Evolutionary conservation across 2,113 vertebrate genomes (phyloP), one percentile per base, ranked within the genome.

Genomic region (Pseudorectes ferrugineus): DNA sequence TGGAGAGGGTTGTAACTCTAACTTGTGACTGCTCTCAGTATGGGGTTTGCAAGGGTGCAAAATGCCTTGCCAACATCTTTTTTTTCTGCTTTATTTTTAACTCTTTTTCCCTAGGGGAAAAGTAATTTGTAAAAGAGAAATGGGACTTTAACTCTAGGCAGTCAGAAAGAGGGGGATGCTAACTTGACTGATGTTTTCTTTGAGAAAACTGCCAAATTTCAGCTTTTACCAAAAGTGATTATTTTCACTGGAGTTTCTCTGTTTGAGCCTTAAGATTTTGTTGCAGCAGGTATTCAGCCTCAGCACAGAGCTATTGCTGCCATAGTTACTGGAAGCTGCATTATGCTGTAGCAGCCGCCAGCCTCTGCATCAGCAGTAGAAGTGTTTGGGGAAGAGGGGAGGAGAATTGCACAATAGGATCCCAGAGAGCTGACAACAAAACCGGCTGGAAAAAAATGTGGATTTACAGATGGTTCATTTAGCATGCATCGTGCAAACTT

Each of bases 271-370:
- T 57, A 49, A n/a, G 95, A 46, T 93, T 92, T 75, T 73, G 42
- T 95, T 92, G 92, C 89, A 83, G 88, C 71, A 96, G 88, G 88
- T 87, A 42, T 59, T 89, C 63, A 73, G 88, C 54, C 83, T 97
- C 88, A 70, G 17, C 83, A 88, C 77, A 49, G 80, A 29, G 55
- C 72, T 83, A 22, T 48, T 89, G 96, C 91, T 97, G 92, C 96
- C 89, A 96, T 97, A 97, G 97, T 87, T 94, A 97, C 93, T 96
- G 93, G 72, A 83, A 49, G 33, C 94, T 97, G 93, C 92, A 91
- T 97, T 97, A 96, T 97, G 96, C 96, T 95, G 95, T 96, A 94
- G 97, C 96, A 95, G 95, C 96, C 65, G 82, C 89, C 96, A 95
- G 96, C 87, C 92, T 93, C 91, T 54, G 95, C 92, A 87, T 89